Percentiles rank a stretch among this genome's conserved stretches.
Conservation (phyloP, 2,113 vertebrate genomes). For the Mesocricetus auratus region DNA sequence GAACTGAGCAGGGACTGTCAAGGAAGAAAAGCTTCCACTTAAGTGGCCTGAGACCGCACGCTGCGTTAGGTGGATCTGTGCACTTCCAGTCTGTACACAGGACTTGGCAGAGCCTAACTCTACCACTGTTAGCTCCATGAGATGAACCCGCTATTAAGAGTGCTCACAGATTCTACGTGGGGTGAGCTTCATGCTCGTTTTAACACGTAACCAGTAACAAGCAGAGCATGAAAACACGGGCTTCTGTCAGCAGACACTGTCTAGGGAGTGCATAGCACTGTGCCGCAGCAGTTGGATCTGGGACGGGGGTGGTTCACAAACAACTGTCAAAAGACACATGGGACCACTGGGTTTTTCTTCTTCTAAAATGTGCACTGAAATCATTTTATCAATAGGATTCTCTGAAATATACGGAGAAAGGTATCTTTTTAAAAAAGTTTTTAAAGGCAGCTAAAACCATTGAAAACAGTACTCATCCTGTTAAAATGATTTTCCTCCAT, state of each 20-base stretch:
- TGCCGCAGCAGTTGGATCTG: not conserved
- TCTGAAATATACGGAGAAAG: constrained; percentile 46
- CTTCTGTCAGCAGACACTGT: not conserved
- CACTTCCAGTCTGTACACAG: constrained; percentile 6
- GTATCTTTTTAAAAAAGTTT: too few species aligned
- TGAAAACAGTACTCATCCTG: not conserved
- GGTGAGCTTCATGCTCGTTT: not conserved
- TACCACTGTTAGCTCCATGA: not conserved
- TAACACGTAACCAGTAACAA: not conserved
- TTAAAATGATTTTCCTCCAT: constrained; percentile 31
- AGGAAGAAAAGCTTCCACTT: constrained; percentile 26
- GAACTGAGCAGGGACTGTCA: not conserved
- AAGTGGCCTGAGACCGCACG: constrained; percentile 26
- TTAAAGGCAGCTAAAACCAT: not conserved
- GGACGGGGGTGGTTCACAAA: not conserved
- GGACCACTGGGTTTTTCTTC: not conserved
- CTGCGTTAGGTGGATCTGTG: not conserved
- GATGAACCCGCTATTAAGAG: not conserved
- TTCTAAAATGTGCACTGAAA: not conserved
- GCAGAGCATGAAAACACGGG: not conserved
- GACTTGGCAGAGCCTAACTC: not conserved
- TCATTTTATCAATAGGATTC: constrained; percentile 37
- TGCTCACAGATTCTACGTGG: not conserved
- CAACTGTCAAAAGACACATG: constrained; percentile 10
- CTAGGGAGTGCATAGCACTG: not conserved